Evolutionary conservation across 1,140 invertebrate genomes (phyloP).

Genomic region (Chironomus tepperi): DNA sequence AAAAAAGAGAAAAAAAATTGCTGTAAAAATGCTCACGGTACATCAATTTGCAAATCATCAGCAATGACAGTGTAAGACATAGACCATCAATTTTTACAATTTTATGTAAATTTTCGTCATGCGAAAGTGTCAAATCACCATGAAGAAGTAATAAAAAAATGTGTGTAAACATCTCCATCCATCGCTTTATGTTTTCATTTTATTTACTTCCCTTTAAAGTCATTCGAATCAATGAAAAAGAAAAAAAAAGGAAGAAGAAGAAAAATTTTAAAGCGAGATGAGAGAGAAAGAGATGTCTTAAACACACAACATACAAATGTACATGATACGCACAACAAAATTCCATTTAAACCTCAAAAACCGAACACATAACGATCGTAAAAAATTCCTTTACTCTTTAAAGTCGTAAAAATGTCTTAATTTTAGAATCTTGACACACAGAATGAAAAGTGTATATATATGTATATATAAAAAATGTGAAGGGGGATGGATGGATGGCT

Average conservation of each 20-base stretch:
- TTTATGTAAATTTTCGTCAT: not conserved
- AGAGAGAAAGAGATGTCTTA: not conserved
- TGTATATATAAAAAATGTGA: no score
- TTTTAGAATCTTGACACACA: not conserved
- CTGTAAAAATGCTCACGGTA: no score
- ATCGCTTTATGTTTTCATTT: no score
- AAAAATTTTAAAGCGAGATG: not conserved
- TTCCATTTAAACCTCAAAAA: no score
- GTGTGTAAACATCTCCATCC: no score
- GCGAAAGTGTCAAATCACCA: no score
- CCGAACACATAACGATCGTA: not conserved
- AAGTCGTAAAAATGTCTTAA: constrained; percentile 21
- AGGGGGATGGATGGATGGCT: no score
- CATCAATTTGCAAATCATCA: not conserved
- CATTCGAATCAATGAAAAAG: no score
- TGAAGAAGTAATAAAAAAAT: no score
- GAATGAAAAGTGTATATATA: not conserved
- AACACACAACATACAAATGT: not conserved
- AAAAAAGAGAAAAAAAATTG: no score
- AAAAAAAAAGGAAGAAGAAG: not conserved
- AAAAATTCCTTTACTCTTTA: not conserved
- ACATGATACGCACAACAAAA: no score
- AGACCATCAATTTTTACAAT: not conserved
- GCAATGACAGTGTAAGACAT: not conserved
- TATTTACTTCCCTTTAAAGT: no score